Evolutionary conservation across 2,797 vertebrate species (phyloP).

Genomic region (Hemitrygon akajei): DNA sequence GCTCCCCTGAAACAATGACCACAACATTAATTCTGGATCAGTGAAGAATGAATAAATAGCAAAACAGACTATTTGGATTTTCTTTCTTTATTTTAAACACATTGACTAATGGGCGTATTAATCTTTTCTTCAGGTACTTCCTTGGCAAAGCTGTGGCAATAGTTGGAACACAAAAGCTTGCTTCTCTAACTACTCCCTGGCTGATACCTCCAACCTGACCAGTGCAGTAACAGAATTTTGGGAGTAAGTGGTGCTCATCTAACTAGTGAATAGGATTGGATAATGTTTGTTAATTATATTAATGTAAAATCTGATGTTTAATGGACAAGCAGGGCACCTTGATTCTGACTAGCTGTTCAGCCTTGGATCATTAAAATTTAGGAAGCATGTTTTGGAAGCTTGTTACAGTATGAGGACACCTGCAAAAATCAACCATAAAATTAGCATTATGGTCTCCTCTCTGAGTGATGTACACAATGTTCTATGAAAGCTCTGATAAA

Average conservation of each 20-base stretch:
- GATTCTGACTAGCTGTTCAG: background rate
- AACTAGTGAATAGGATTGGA: background rate
- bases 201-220: constrained; percentile 78
- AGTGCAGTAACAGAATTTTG: constrained; percentile 85
- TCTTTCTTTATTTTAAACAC: background rate
- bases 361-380: background rate
- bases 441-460: too few relatives aligned
- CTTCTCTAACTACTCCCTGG: constrained; percentile 82
- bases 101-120: background rate
- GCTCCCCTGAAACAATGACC: background rate
- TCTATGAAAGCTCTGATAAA: too few relatives aligned
- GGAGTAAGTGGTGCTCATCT: constrained; percentile 66
- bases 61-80: background rate
- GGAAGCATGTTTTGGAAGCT: background rate
- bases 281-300: background rate
- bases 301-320: background rate
- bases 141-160: constrained; percentile 81
- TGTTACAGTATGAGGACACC: background rate
- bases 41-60: background rate
- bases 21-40: background rate
- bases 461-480: too few relatives aligned
- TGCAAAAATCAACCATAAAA: background rate
- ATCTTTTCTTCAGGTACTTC: constrained; percentile 64
- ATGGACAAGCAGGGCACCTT: background rate
- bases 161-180: constrained; percentile 79